phyloP scores from a whole-genome alignment of 2,888 invertebrate species.

The Caenorhabditis sp. region DNA sequence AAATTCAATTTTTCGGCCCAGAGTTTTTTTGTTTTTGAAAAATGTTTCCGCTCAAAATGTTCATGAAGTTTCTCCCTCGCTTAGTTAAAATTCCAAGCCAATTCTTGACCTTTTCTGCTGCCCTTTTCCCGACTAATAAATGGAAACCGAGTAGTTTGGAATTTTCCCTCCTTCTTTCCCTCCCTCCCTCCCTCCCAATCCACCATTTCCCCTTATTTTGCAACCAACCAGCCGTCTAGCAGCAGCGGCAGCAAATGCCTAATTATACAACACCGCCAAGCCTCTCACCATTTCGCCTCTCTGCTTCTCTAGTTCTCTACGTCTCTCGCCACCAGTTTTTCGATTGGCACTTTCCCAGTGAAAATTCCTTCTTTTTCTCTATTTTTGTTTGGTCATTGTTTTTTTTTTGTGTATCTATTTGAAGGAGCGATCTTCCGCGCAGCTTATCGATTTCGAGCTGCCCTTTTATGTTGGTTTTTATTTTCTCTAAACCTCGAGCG shows the following conservation, averaged over 20 bases:
- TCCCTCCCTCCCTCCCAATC: neutral
- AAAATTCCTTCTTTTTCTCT: neutral
- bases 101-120: neutral
- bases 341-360: neutral
- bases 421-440: neutral
- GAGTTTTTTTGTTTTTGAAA: no score
- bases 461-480: neutral
- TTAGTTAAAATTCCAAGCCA: no score
- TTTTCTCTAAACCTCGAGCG: no score
- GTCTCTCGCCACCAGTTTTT: neutral
- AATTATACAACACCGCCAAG: neutral
- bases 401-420: neutral
- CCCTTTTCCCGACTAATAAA: neutral
- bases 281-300: neutral
- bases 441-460: neutral
- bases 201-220: no score
- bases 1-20: no score
- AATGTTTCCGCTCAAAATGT: no score
- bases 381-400: constrained; percentile 1
- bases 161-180: neutral
- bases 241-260: neutral
- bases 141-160: neutral
- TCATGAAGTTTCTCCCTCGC: no score
- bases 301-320: neutral
- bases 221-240: neutral